phyloP scores from a whole-genome alignment of 1,140 invertebrate species.

The Drosophila orosa region DNA sequence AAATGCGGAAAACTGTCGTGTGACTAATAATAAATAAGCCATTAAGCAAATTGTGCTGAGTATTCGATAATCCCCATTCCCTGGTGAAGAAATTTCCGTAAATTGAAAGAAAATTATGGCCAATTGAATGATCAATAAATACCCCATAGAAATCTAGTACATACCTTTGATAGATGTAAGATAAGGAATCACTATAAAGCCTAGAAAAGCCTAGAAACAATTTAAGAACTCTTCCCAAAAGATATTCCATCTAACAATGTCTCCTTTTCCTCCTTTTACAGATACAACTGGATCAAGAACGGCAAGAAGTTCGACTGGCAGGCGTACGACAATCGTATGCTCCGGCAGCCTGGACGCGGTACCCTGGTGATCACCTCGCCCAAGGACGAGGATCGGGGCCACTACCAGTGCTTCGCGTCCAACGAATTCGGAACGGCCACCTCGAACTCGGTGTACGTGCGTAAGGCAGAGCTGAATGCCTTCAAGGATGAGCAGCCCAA shows the following conservation, averaged over 20 bases:
- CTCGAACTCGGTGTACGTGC: slow-evolving; percentile 96
- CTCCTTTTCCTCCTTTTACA: slow-evolving; percentile 83
- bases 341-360: slow-evolving; percentile 95
- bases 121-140: neutral
- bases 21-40: slow-evolving; percentile 1
- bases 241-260: neutral
- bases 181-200: neutral
- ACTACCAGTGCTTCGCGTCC: slow-evolving; percentile 98
- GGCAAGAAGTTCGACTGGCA: slow-evolving; percentile 95
- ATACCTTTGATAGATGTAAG: neutral
- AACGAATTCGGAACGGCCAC: slow-evolving; percentile 98
- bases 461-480: slow-evolving; percentile 96
- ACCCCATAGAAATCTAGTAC: neutral
- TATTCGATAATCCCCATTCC: slow-evolving; percentile 9
- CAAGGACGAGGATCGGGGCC: slow-evolving; percentile 95
- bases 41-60: slow-evolving; percentile 6
- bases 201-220: neutral
- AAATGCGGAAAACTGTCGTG: slow-evolving; percentile 25
- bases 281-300: slow-evolving; percentile 98
- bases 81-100: neutral
- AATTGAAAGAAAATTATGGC: neutral
- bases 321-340: slow-evolving; percentile 96
- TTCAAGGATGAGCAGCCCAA: slow-evolving; percentile 92
- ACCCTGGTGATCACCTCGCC: slow-evolving; percentile 95
- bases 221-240: too few species aligned